A percentile compares a stretch with the other conserved stretches of the same genome.
phyloP scores from a whole-genome alignment of 2,888 invertebrate species.

The Sicus ferrugineus region DNA sequence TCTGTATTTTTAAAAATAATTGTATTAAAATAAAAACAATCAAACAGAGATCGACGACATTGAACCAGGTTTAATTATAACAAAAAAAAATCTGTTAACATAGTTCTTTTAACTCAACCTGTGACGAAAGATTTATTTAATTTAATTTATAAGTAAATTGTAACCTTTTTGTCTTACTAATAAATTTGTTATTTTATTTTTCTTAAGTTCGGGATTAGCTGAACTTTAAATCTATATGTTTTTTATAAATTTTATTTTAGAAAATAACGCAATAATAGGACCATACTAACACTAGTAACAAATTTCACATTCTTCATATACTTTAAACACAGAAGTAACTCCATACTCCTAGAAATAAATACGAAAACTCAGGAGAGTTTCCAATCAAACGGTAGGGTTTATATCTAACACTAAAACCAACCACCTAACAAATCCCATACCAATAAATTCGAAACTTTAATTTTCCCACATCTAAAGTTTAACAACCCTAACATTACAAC shows the following conservation, averaged over 20 bases:
- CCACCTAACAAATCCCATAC: background rate
- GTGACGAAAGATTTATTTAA: background rate
- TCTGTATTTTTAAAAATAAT: constrained; percentile 3
- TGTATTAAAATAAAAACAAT: constrained; percentile 4
- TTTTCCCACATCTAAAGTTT: background rate
- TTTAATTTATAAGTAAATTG: background rate
- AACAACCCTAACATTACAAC: background rate
- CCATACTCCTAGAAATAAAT: background rate
- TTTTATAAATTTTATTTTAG: background rate
- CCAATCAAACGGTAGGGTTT: too few species aligned
- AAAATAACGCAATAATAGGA: background rate
- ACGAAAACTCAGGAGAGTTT: background rate
- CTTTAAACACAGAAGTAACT: background rate
- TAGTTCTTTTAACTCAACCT: background rate
- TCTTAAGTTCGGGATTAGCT: background rate
- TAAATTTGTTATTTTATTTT: background rate
- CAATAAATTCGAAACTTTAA: background rate
- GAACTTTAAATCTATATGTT: background rate
- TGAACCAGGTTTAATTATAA: background rate
- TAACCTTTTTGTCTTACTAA: background rate
- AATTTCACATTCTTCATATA: background rate
- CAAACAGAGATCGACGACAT: background rate
- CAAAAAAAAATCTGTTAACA: constrained; percentile 1
- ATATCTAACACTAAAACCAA: too few species aligned
- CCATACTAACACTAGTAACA: background rate